Conservation (phyloP, 1,140 invertebrate genomes). For the Drosophila parabipectinata region DNA sequence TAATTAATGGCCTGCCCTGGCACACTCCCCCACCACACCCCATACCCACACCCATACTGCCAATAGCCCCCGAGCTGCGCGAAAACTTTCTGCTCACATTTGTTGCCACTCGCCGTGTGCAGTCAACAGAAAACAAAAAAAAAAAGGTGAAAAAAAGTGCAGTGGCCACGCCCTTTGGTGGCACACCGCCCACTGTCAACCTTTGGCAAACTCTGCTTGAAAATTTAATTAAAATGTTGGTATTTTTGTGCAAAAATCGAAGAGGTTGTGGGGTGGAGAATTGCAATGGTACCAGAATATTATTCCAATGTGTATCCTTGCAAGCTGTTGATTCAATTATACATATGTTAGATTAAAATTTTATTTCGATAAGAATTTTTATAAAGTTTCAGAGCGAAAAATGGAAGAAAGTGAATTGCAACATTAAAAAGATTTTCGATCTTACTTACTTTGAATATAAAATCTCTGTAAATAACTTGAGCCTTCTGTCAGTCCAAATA, state of each 20-base stretch:
- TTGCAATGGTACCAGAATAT: slow-evolving; percentile 14
- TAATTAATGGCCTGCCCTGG: slow-evolving; percentile 68
- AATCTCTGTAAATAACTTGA: too few relatives aligned
- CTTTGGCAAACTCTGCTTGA: slow-evolving; percentile 63
- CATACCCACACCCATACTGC: slow-evolving; percentile 3
- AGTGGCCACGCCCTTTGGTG: slow-evolving; percentile 15
- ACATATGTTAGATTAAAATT: slow-evolving; percentile 45
- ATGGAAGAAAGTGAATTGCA: too few relatives aligned
- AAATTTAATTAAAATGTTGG: slow-evolving; percentile 80
- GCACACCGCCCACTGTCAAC: slow-evolving; percentile 44
- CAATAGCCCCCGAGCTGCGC: slow-evolving; percentile 16
- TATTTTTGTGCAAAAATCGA: slow-evolving; percentile 46
- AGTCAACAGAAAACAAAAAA: slow-evolving; percentile 48
- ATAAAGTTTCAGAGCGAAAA: too few relatives aligned
- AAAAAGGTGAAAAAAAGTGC: slow-evolving; percentile 25
- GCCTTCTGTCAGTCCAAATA: too few relatives aligned
- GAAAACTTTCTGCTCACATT: slow-evolving; percentile 65
- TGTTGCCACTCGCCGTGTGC: slow-evolving; percentile 40
- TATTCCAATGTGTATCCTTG: slow-evolving; percentile 2
- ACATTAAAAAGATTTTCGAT: too few relatives aligned
- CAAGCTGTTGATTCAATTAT: slow-evolving; percentile 55
- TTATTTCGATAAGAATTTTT: slow-evolving; percentile 1
- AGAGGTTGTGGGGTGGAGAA: not conserved
- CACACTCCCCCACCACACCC: not conserved
- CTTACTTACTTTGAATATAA: too few relatives aligned